Conservation (phyloP, 2,797 vertebrate species). For the Muscicapa comitata region DNA sequence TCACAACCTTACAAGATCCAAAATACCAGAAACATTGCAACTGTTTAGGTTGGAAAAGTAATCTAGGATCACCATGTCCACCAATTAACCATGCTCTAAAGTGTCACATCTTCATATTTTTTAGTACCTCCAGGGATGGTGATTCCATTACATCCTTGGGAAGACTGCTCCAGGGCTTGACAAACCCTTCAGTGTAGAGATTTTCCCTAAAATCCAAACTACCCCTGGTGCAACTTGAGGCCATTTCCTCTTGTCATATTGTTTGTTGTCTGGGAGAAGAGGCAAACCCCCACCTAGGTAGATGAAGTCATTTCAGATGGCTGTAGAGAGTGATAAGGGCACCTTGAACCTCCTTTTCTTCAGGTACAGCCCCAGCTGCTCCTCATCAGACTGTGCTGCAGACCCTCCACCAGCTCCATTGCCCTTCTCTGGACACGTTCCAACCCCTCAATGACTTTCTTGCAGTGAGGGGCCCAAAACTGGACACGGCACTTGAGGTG, state of each 20-base stretch:
- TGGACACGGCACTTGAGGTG: not conserved
- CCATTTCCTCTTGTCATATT: not conserved
- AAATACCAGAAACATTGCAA: not conserved
- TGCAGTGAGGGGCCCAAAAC: not conserved
- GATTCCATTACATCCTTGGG: not conserved
- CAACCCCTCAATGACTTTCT: not conserved
- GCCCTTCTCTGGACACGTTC: not conserved
- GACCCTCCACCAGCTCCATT: accelerated
- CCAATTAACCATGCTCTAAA: too few species aligned
- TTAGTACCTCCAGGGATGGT: not conserved
- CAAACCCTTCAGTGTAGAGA: not conserved
- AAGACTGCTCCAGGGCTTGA: not conserved
- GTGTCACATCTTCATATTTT: not conserved
- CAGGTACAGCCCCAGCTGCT: not conserved
- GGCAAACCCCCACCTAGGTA: not conserved
- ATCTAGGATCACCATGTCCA: not conserved
- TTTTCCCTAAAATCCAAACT: not conserved
- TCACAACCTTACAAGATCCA: not conserved
- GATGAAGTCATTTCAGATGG: not conserved
- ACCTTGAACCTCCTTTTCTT: not conserved
- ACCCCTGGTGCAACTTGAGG: not conserved
- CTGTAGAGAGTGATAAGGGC: not conserved
- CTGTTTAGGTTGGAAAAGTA: not conserved
- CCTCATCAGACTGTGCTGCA: not conserved
- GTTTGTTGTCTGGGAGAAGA: not conserved